These are phyloP conservation scores for Mythimna albipuncta DNA, from an alignment of 2,888 invertebrate species.

Conservation along the genomic window DNA sequence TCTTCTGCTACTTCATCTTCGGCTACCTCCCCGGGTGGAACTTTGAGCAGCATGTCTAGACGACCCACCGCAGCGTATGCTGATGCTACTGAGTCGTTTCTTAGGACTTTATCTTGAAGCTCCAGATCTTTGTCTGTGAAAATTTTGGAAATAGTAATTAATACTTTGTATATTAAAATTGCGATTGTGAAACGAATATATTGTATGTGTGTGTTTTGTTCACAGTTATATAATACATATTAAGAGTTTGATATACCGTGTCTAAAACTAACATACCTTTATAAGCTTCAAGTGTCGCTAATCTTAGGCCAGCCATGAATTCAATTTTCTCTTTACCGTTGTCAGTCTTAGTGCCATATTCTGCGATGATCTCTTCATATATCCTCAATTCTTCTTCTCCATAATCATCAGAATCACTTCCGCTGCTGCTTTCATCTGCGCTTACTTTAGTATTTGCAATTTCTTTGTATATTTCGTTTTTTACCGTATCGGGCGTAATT, in stretches of 20 bases:
- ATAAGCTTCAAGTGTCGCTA: slow-evolving; percentile 91
- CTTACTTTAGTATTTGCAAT: slow-evolving; percentile 75
- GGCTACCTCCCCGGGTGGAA: slow-evolving; percentile 60
- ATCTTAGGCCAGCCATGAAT: slow-evolving; percentile 91
- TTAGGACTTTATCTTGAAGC: slow-evolving; percentile 90
- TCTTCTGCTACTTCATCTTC: slow-evolving; percentile 67
- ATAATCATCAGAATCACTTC: slow-evolving; percentile 87
- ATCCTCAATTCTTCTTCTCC: slow-evolving; percentile 87
- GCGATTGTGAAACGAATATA: background rate
- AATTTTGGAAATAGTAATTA: background rate
- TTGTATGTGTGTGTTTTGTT: background rate
- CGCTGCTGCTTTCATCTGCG: slow-evolving; percentile 82
- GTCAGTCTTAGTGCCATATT: slow-evolving; percentile 77
- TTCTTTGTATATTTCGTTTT: slow-evolving; percentile 83
- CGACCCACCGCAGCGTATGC: slow-evolving; percentile 84
- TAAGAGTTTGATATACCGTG: background rate
- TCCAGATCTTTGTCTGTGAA: slow-evolving; percentile 89
- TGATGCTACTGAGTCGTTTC: slow-evolving; percentile 88
- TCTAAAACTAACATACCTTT: slow-evolving; percentile 88
- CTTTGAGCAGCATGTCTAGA: slow-evolving; percentile 76
- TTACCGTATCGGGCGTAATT: slow-evolving; percentile 84
- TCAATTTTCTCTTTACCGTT: slow-evolving; percentile 88
- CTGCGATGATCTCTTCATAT: slow-evolving; percentile 89
- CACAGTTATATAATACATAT: background rate
- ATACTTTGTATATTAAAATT: background rate